Conservation (phyloP, 1,140 invertebrate genomes). For the Brachionus rubens region DNA sequence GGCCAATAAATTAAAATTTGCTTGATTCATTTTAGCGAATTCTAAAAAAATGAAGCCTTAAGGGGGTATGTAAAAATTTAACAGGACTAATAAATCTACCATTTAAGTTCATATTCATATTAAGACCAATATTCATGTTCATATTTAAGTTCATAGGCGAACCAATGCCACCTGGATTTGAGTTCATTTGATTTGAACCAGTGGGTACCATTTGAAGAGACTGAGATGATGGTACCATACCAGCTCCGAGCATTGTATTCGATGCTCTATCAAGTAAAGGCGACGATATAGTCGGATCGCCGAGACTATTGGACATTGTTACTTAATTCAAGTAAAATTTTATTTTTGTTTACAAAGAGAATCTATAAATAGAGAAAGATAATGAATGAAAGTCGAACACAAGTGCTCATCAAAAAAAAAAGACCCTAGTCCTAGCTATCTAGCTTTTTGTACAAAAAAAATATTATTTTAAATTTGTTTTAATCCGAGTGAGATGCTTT, state of each 20-base stretch:
- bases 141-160: slow-evolving; percentile 31
- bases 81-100: neutral
- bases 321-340: neutral
- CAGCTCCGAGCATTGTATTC: neutral
- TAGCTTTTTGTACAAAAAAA: too few relatives aligned
- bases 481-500: neutral
- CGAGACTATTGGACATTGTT: slow-evolving; percentile 33
- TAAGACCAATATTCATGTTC: slow-evolving; percentile 37
- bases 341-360: neutral
- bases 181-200: slow-evolving; percentile 10
- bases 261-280: slow-evolving; percentile 29
- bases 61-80: too few relatives aligned
- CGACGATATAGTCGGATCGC: slow-evolving; percentile 27
- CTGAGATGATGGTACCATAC: neutral
- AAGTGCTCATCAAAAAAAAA: too few relatives aligned
- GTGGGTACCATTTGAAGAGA: slow-evolving; percentile 31
- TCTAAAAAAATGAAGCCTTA: neutral
- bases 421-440: too few relatives aligned
- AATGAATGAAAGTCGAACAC: too few relatives aligned
- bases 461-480: too few relatives aligned
- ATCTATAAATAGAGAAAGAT: too few relatives aligned
- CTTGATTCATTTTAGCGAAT: slow-evolving; percentile 40
- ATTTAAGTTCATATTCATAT: slow-evolving; percentile 36
- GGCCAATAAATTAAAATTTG: slow-evolving; percentile 29
- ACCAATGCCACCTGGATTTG: neutral